Conservation (phyloP, 2,888 invertebrate genomes). For the Apotomis betuletana region DNA sequence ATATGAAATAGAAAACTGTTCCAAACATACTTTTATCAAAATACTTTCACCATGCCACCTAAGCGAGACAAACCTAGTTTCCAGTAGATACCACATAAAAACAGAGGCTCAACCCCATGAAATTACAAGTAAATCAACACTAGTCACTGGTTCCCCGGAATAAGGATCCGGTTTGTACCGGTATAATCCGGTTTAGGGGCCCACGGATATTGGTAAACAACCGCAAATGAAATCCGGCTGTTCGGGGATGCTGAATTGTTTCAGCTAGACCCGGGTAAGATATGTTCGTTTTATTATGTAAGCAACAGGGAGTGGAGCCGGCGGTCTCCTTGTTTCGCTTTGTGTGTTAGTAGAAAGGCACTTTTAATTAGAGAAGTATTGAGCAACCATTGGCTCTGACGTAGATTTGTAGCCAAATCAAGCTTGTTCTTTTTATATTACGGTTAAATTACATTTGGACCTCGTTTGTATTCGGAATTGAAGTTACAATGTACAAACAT, state of each 20-base stretch:
- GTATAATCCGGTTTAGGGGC: constrained; percentile 37
- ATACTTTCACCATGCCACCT: too few relatives aligned
- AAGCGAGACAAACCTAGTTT: too few relatives aligned
- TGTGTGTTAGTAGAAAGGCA: background rate
- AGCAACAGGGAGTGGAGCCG: background rate
- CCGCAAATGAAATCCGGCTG: constrained; percentile 37
- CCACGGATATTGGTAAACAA: constrained; percentile 39
- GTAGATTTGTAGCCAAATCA: background rate
- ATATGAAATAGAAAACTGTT: too few relatives aligned
- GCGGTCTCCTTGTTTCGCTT: background rate
- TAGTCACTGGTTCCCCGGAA: constrained; percentile 17
- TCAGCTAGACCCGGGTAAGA: constrained; percentile 16
- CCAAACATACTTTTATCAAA: too few relatives aligned
- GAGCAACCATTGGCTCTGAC: background rate
- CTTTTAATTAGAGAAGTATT: background rate
- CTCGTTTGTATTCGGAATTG: too few relatives aligned
- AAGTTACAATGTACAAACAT: too few relatives aligned
- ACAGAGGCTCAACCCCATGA: background rate
- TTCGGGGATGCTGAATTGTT: constrained; percentile 35
- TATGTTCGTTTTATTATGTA: constrained; percentile 26
- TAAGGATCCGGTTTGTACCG: constrained; percentile 26
- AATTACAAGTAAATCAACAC: constrained; percentile 22
- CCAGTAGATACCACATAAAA: too few relatives aligned
- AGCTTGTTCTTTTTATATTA: background rate
- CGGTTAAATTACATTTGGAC: background rate